phyloP scores from a whole-genome alignment of 2,888 invertebrate species.

The Loripinus fragilis region DNA sequence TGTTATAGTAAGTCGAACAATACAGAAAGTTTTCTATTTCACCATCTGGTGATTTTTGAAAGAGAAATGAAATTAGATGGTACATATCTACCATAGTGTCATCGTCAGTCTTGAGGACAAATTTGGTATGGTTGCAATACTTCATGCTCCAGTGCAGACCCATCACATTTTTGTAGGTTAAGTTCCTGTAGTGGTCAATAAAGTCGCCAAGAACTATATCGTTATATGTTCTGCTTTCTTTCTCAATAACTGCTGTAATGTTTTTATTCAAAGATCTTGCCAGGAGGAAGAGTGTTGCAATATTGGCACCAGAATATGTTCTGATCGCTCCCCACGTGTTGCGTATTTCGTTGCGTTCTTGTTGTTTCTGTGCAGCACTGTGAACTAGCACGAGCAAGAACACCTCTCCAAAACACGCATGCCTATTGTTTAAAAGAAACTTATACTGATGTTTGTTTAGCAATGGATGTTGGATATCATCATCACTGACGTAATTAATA shows the following conservation, averaged over 20 bases:
- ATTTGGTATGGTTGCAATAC: constrained; percentile 77
- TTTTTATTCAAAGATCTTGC: constrained; percentile 37
- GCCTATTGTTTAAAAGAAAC: constrained; percentile 44
- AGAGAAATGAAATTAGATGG: constrained; percentile 84
- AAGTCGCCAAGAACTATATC: constrained; percentile 78
- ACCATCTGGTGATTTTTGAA: constrained; percentile 45
- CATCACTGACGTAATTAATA: neutral
- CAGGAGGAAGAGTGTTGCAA: constrained; percentile 60
- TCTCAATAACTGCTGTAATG: constrained; percentile 29
- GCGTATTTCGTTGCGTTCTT: constrained; percentile 59
- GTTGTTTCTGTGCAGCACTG: constrained; percentile 54
- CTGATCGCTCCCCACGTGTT: constrained; percentile 64
- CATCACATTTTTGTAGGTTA: constrained; percentile 81
- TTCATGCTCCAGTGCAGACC: constrained; percentile 74
- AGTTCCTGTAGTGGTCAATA: constrained; percentile 80
- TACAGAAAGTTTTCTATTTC: constrained; percentile 61
- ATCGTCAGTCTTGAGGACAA: constrained; percentile 81
- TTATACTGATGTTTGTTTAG: constrained; percentile 49
- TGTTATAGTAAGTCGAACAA: constrained; percentile 63
- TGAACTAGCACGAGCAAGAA: constrained; percentile 59
- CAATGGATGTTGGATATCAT: constrained; percentile 13
- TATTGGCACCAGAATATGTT: constrained; percentile 31
- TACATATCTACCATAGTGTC: constrained; percentile 84
- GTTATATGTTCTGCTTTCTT: constrained; percentile 46
- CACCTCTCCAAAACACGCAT: constrained; percentile 51